Base-by-base conservation (phyloP, 2,113 vertebrate species). In the Motacilla tschutschensis region DNA sequence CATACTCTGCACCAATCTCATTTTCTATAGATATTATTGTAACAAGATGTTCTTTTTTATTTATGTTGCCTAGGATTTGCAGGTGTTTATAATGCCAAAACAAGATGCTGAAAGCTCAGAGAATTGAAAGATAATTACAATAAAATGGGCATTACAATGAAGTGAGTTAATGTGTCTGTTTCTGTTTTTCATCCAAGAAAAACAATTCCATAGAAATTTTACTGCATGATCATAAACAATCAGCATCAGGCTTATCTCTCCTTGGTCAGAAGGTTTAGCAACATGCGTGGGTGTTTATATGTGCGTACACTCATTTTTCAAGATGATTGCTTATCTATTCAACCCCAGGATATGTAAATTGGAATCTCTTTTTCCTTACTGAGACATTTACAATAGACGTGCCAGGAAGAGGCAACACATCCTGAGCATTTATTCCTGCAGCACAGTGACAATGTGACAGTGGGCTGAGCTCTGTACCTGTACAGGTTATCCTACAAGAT, bases 131-230 rank as follows among this genome's bases (percentile, higher is more conserved):
- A 79, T 70, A 84, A 92, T 94, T 43, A 63, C 84, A 79, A 90
- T 85, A 82, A 88, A 91, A 92, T 50, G 76, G 83, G 67, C 53
- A 29, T 85, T 80, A 85, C 74, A 71, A 80, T 77, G 69, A 87
- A 87, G 33, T 38, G 53, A 67, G 48, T 71, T 83, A 64, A 87
- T 3, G 5, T 83, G 33, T 9, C 67, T 90, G 35, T 50, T 94
- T 87, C 64, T 85, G 17, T 17, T 92, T 89, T 67, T 77, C 44
- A 83, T 41, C 53, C 53, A 74, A 85, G 69, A 71, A 90, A 93
- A 93, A 77, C 38, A 91, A 80, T 77, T 85, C 73, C 31, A 17
- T 31, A 67, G 48, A 82, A 67, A 89, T 87, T 53, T 91, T 85
- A 63, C 79, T 59, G 64, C 81, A 40, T 60, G 58, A 83, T 85